These are phyloP conservation scores for Ptychadena robeensis DNA, from an alignment of 2,797 vertebrate genomes.

Conservation along the genomic window DNA sequence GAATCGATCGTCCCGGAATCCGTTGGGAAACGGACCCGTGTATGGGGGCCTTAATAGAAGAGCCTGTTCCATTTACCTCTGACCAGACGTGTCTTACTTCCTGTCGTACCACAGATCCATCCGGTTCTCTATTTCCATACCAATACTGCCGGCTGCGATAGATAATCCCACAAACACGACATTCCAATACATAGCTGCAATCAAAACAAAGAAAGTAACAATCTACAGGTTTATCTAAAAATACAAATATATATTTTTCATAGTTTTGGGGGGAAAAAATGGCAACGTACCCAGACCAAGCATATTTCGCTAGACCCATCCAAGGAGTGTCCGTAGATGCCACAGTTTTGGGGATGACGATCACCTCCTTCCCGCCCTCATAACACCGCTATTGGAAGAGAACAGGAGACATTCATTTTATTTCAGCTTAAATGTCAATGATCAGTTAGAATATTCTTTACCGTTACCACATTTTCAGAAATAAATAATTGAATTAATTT, in stretches of 20 bases:
- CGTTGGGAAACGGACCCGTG: no score
- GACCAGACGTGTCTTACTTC: slow-evolving; percentile 84
- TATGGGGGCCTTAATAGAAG: no score
- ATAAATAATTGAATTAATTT: no score
- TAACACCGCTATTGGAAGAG: slow-evolving; percentile 76
- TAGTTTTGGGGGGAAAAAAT: no score
- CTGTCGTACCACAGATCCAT: slow-evolving; percentile 78
- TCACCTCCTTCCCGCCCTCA: slow-evolving; percentile 80
- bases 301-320: slow-evolving; percentile 83
- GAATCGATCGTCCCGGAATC: no score
- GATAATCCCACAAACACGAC: slow-evolving; percentile 81
- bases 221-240: no score
- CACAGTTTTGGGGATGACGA: slow-evolving; percentile 82
- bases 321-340: slow-evolving; percentile 81
- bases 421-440: no score
- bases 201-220: no score
- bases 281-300: slow-evolving; percentile 82
- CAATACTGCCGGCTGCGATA: slow-evolving; percentile 86
- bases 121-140: slow-evolving; percentile 83
- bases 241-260: no score
- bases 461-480: no score
- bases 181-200: slow-evolving; percentile 81
- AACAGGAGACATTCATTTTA: neutral
- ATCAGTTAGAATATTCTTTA: no score
- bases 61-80: slow-evolving; percentile 72